phyloP scores from a whole-genome alignment of 2,888 invertebrate genomes.

The Drosophila monieri region DNA sequence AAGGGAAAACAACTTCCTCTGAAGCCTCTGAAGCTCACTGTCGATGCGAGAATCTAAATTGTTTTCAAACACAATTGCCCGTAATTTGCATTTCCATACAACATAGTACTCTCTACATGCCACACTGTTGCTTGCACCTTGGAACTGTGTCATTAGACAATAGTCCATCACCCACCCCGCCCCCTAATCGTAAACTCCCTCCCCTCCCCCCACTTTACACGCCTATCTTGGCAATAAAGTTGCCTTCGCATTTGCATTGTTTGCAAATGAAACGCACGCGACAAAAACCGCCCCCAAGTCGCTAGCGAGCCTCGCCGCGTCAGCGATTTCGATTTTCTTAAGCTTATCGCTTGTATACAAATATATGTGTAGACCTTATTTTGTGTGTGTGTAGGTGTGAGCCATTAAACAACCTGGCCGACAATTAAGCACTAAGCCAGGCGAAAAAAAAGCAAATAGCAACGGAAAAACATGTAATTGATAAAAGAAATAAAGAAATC shows the following conservation, averaged over 20 bases:
- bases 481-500: conserved; percentile 24
- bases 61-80: conserved; percentile 48
- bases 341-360: conserved; percentile 34
- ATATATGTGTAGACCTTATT: neutral
- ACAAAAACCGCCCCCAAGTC: conserved; percentile 41
- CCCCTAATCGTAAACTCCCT: neutral
- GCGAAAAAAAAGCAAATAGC: conserved; percentile 21
- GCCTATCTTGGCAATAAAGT: conserved; percentile 4
- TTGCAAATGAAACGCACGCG: conserved; percentile 62
- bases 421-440: conserved; percentile 44
- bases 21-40: neutral
- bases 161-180: conserved; percentile 6
- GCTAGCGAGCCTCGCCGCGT: conserved; percentile 27
- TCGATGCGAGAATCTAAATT: neutral
- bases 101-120: neutral
- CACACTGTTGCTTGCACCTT: conserved; percentile 14
- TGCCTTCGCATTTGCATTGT: conserved; percentile 30
- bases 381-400: conserved; percentile 23
- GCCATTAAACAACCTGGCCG: conserved; percentile 58
- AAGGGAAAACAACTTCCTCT: conserved; percentile 1
- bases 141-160: conserved; percentile 60
- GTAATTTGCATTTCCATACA: conserved; percentile 59
- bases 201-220: neutral
- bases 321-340: conserved; percentile 46
- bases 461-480: conserved; percentile 24